These are phyloP conservation scores for Leptodactylus fallax DNA, from an alignment of 2,797 vertebrate species.

Conservation along the genomic window DNA sequence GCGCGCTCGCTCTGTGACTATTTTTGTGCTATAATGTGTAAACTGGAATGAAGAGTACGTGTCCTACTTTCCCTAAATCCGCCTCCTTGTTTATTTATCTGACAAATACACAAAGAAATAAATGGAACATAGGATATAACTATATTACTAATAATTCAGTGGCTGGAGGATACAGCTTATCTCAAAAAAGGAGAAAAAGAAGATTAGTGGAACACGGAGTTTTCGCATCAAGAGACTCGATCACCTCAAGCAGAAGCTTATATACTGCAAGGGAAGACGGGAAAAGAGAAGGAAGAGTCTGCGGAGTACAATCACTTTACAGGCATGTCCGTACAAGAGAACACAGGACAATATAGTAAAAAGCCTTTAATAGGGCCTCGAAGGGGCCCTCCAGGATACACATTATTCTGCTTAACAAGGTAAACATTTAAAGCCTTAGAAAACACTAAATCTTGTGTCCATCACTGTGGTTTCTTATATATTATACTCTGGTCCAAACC, in stretches of 20 bases:
- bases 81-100: slow-evolving; percentile 47
- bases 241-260: slow-evolving; percentile 50
- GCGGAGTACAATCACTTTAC: not conserved
- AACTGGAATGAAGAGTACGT: slow-evolving; percentile 32
- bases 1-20: slow-evolving; percentile 6
- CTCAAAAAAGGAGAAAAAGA: slow-evolving; percentile 23
- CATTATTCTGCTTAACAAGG: too few species aligned
- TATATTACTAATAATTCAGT: slow-evolving; percentile 45
- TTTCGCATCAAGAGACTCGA: slow-evolving; percentile 34
- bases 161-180: slow-evolving; percentile 50
- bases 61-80: slow-evolving; percentile 52
- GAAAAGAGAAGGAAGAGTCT: not conserved
- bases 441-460: too few species aligned
- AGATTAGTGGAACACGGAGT: slow-evolving; percentile 45
- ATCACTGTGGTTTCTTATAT: too few species aligned
- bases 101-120: slow-evolving; percentile 45
- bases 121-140: slow-evolving; percentile 43
- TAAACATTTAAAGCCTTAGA: too few species aligned
- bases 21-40: slow-evolving; percentile 8
- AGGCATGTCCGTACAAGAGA: too few species aligned
- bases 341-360: too few species aligned
- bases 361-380: too few species aligned
- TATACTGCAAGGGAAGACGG: not conserved
- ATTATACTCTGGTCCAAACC: too few species aligned
- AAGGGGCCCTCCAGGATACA: too few species aligned